phyloP scores from a whole-genome alignment of 2,888 invertebrate species.

The Bursaphelenchus okinawaensis region DNA sequence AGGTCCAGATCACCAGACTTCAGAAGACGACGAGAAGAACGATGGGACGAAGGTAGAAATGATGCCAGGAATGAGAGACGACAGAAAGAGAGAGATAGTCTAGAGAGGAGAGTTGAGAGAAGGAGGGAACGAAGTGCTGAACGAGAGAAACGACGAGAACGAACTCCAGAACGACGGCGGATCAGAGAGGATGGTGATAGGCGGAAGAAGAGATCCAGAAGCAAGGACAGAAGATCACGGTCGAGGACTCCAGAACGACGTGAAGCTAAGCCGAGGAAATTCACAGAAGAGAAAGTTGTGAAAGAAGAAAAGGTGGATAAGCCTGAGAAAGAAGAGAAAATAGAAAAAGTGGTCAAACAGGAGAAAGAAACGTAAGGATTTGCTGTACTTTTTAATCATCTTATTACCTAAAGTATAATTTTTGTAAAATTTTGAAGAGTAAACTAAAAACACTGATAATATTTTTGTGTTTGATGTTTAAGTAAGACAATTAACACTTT shows the following conservation, averaged over 20 bases:
- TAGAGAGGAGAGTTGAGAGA: not conserved
- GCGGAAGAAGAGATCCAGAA: not conserved
- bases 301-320: not conserved
- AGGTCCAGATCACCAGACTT: constrained; percentile 9
- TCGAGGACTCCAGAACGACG: not conserved
- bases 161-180: not conserved
- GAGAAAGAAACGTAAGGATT: too few species aligned
- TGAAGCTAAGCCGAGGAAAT: constrained; percentile 14
- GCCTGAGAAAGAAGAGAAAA: too few species aligned
- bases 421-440: too few species aligned
- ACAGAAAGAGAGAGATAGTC: constrained; percentile 24
- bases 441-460: too few species aligned
- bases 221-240: not conserved
- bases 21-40: constrained; percentile 15
- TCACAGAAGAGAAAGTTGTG: not conserved
- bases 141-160: not conserved
- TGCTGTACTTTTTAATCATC: too few species aligned
- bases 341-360: too few species aligned
- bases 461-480: too few species aligned
- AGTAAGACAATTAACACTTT: too few species aligned
- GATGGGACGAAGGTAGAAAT: constrained; percentile 19
- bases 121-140: not conserved
- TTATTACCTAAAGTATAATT: too few species aligned
- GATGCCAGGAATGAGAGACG: constrained; percentile 23
- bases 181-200: not conserved